Evolutionary conservation across 2,797 vertebrate genomes (phyloP).

Genomic region (Poeciliopsis infans): DNA sequence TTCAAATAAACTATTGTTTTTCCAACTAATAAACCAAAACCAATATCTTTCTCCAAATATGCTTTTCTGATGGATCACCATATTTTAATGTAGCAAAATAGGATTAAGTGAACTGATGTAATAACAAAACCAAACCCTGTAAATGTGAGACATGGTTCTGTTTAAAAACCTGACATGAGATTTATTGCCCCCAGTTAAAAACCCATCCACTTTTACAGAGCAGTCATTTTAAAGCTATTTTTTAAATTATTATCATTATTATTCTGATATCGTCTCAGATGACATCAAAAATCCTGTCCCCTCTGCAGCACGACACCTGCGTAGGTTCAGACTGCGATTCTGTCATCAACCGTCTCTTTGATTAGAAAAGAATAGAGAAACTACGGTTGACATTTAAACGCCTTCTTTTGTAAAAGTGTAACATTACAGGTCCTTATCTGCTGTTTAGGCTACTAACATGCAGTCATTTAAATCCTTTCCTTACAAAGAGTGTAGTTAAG

Average conservation of each 20-base stretch:
- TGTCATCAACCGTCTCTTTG: not conserved
- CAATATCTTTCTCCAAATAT: not conserved
- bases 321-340: not conserved
- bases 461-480: not conserved
- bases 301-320: conserved; percentile 24
- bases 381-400: not conserved
- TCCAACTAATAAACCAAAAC: too few species aligned
- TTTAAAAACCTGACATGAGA: not conserved
- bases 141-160: too few species aligned
- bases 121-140: not conserved
- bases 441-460: not conserved
- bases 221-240: not conserved
- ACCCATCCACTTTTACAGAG: not conserved
- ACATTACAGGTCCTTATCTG: not conserved
- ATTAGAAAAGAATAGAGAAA: not conserved
- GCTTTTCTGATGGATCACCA: not conserved
- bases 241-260: not conserved
- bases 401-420: not conserved
- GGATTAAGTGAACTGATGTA: not conserved
- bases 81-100: not conserved
- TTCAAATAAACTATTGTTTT: not conserved
- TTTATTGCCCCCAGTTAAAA: not conserved
- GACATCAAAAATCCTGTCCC: not conserved
- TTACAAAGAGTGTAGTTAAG: not conserved
- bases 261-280: not conserved